Evolutionary conservation across 1,140 invertebrate genomes (phyloP), one percentile per base, ranked within the genome.

Genomic region (Drosophila nigrodunni): DNA sequence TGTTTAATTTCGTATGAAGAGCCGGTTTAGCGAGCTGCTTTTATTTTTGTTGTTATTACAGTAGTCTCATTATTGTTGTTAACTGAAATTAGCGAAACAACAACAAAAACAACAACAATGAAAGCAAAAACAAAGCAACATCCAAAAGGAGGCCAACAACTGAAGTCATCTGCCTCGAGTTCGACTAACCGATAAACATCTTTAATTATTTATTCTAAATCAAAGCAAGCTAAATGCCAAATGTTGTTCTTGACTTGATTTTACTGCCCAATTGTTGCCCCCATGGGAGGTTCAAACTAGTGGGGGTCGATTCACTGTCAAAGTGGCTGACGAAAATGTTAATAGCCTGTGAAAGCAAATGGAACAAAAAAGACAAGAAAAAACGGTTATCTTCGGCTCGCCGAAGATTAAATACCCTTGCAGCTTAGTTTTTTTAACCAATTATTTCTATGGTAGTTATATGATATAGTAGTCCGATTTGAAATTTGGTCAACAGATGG

Each of bases 171-270:
- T 71, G 82, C 60, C 57, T 57, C 11, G 39, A 55, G 39, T 64
- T 30, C 37, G 54, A 46, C 61, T 65, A 43, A 66, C 34, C 52
- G 82, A 87, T 88, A 74, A 35, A 54, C 61, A 87, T 88, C 83
- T 81, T 88, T 88, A 87, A 87, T 87, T 87, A 87, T 87, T 87
- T 67, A 87, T 67, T 72, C 62, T 74, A 77, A 87, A 82, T 86
- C 82, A 77, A 88, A 82, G 73, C 52, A 50, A 54, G 49, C 30
- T 66, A 87, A 87, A 87, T 87, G 83, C 74, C 83, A 87, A 83
- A 83, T 60, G 73, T 52, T 44, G n/a, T 18, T 9, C 54, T 35
- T 60, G 15, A 44, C 39, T 46, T 58, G 39, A 34, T 30, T 30
- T 52, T 54, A 72, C n/a, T 43, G 39, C 39, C 39, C 52, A 55